Evolutionary conservation across 1,140 invertebrate species (phyloP), one percentile per base, ranked within the genome.

Genomic region (Oryctes rhinoceros): DNA sequence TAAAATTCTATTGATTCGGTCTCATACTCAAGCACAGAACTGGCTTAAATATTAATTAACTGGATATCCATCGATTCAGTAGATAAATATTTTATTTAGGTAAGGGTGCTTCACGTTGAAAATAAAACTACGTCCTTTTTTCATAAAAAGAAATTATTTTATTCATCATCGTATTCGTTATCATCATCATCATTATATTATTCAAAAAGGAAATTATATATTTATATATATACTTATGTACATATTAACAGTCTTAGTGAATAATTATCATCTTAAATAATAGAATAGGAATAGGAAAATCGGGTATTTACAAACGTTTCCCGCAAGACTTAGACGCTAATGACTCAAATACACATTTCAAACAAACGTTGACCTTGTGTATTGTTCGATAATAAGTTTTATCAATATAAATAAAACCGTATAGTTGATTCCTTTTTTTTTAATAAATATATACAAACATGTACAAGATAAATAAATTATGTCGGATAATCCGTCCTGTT

Each of bases 171-270:
- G 39, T 10, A 10, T 71, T 71, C 24, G n/a, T 59, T 71, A 71
- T 71, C 53, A 20, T 71, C 13, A 71, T 71, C 53, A 20, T 71
- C 13, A 71, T 71, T 37, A 44, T 44, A 71, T 71, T 35, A 71
- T 71, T 71, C 65, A 71, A 71, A 71, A 71, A 67, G 35, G 39
- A 71, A 71, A 71, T 35, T 71, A 37, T 71, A 71, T 71, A 71
- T 71, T 35, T 71, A 6, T 67, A 67, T 67, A 67, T 67, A 24
- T 67, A 67, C 9, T 35, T 13, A 35, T 71, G 24, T 71, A 71
- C 35, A 71, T 71, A 71, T 71, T 71, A 71, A 71, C 65, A 71
- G 65, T 71, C 65, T 71, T 71, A 71, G 9, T 35, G 65, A 71
- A 35, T 71, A 71, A 35, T 71, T 71, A 71, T 71, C 53, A 15